Evolutionary conservation across 92 coral and sea anemone species (phyloP).

Genomic region (Porites cylindrica): DNA sequence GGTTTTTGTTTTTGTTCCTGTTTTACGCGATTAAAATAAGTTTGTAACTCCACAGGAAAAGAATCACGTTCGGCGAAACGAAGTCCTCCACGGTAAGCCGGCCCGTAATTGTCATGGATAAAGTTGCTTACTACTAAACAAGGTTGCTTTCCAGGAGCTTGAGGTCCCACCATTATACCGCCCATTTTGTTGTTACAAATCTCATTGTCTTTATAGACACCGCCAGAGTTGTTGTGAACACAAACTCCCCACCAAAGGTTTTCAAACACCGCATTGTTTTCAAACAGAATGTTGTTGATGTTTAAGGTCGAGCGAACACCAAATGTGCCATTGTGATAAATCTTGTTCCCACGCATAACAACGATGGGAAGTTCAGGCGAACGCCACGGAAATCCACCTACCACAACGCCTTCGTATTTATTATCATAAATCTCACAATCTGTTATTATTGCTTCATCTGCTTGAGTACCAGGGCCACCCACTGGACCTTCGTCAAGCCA

Average conservation of each 20-base stretch:
- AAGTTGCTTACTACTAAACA: slow-evolving; percentile 29
- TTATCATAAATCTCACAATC: slow-evolving; percentile 30
- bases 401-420: slow-evolving; percentile 31
- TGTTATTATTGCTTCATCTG: not conserved
- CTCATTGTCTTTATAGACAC: slow-evolving; percentile 21
- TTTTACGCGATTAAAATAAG: not conserved
- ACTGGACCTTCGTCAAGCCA: slow-evolving; percentile 6
- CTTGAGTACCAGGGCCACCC: not conserved
- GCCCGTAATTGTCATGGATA: slow-evolving; percentile 47
- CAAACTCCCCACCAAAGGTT: slow-evolving; percentile 39
- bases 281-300: slow-evolving; percentile 3
- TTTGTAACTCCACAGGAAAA: not conserved
- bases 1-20: too few relatives aligned
- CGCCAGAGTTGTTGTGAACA: slow-evolving; percentile 42
- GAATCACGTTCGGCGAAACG: not conserved
- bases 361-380: not conserved
- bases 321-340: slow-evolving; percentile 39
- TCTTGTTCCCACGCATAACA: slow-evolving; percentile 3
- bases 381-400: not conserved
- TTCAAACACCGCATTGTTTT: slow-evolving; percentile 34
- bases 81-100: slow-evolving; percentile 18
- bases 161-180: slow-evolving; percentile 22
- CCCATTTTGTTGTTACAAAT: slow-evolving; percentile 44
- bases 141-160: slow-evolving; percentile 8
- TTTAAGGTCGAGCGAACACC: slow-evolving; percentile 21